A percentile compares a stretch with the other conserved stretches of the same genome.
Evolutionary conservation across 2,113 vertebrate genomes (phyloP).

Genomic region (Anolis carolinensis): DNA sequence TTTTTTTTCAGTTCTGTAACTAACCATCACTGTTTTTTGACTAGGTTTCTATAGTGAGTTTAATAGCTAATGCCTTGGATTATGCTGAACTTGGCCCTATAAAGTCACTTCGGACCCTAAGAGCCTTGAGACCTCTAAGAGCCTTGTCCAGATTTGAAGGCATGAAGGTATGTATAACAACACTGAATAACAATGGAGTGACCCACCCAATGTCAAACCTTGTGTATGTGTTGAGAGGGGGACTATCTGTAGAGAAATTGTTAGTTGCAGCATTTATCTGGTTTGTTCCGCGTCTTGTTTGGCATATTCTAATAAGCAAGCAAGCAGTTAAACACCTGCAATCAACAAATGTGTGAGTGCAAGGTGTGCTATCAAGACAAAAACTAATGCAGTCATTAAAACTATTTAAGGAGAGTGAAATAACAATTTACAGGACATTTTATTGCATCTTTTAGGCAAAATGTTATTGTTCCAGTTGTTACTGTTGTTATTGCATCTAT

Average conservation of each 20-base stretch:
- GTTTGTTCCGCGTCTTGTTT: not conserved
- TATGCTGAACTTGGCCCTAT: slow-evolving; percentile 84
- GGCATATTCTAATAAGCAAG: too few species aligned
- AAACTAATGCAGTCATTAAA: not conserved
- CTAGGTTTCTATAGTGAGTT: slow-evolving; percentile 93
- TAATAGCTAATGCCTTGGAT: slow-evolving; percentile 83
- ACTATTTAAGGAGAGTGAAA: not conserved
- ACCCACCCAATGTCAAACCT: not conserved
- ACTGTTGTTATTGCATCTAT: not conserved
- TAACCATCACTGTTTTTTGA: slow-evolving; percentile 31
- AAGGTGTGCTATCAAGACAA: not conserved
- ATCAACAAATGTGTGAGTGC: not conserved
- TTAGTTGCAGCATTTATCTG: not conserved
- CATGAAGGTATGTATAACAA: slow-evolving; percentile 97
- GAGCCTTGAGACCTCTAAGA: slow-evolving; percentile 93
- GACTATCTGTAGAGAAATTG: not conserved
- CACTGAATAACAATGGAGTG: not conserved
- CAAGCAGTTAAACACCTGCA: too few species aligned
- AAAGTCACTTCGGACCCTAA: slow-evolving; percentile 92
- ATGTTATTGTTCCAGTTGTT: not conserved
- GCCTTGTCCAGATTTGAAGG: slow-evolving; percentile 98
- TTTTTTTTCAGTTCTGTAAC: not conserved
- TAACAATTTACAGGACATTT: not conserved
- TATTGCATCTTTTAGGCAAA: not conserved
- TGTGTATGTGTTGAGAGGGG: too few species aligned